These are phyloP conservation scores for Zonitis immaculata DNA, from an alignment of 2,888 invertebrate genomes.

Conservation along the genomic window DNA sequence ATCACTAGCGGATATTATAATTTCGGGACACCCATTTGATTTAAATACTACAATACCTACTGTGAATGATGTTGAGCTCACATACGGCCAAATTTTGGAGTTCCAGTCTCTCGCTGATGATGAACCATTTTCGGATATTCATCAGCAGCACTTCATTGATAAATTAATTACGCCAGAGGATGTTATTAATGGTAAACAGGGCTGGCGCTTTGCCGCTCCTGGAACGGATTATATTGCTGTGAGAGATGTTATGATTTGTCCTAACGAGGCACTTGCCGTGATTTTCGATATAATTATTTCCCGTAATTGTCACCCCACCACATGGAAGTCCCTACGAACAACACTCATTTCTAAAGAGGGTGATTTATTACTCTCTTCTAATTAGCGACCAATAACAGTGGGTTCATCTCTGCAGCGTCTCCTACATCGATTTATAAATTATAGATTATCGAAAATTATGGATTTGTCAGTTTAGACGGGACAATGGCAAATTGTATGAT, in stretches of 20 bases:
- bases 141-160: not conserved
- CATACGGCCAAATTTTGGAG: conserved; percentile 10
- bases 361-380: not conserved
- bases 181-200: not conserved
- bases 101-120: conserved; percentile 1
- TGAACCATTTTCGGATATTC: not conserved
- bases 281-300: not conserved
- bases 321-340: conserved; percentile 11
- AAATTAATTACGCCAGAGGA: not conserved
- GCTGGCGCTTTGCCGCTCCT: conserved; percentile 17
- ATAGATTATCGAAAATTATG: too few species aligned
- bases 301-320: not conserved
- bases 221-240: conserved; percentile 18
- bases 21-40: conserved; percentile 4
- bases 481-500: conserved; percentile 3
- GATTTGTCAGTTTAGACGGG: conserved; percentile 1
- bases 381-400: conserved; percentile 3
- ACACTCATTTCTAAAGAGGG: conserved; percentile 21
- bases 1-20: conserved; percentile 4
- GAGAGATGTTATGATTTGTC: conserved; percentile 1
- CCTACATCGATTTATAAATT: not conserved
- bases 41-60: not conserved
- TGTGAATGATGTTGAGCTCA: not conserved
- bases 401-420: not conserved
- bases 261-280: conserved; percentile 2